Evolutionary conservation across 2,113 vertebrate genomes (phyloP).

Genomic region (Lanius collurio): DNA sequence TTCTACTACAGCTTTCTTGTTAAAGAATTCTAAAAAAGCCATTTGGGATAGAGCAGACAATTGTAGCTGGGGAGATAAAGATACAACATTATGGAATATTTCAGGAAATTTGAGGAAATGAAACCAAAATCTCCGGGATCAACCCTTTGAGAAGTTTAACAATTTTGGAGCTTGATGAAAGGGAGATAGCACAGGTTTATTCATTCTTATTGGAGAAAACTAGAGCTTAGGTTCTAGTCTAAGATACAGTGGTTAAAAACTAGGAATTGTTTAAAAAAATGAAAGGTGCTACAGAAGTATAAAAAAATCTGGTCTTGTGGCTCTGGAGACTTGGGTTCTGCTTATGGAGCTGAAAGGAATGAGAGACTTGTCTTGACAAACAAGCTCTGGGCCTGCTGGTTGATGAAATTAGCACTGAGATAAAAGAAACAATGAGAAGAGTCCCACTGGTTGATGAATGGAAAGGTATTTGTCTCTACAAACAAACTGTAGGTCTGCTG

Average conservation of each 20-base stretch:
- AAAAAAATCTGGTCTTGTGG: neutral
- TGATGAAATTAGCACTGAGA: too few species aligned
- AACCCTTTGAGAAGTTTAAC: neutral
- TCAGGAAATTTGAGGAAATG: neutral
- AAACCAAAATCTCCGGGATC: neutral
- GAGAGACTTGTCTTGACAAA: too few species aligned
- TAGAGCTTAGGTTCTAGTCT: neutral
- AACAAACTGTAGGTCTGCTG: too few species aligned
- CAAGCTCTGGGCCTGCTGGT: too few species aligned
- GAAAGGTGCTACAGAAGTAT: neutral
- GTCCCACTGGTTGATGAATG: too few species aligned
- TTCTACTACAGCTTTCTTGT: neutral
- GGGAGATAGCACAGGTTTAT: neutral
- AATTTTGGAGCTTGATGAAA: neutral
- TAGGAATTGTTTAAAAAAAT: neutral
- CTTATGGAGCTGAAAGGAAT: neutral
- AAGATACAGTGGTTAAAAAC: neutral
- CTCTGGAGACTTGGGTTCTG: neutral
- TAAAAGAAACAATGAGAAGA: too few species aligned
- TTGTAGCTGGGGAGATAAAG: neutral
- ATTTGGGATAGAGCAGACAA: neutral
- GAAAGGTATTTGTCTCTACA: too few species aligned
- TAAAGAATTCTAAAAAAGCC: neutral
- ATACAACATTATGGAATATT: neutral
- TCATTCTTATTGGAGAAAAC: neutral